Conservation (phyloP, 1,140 invertebrate species). For the Bombus consobrinus region DNA sequence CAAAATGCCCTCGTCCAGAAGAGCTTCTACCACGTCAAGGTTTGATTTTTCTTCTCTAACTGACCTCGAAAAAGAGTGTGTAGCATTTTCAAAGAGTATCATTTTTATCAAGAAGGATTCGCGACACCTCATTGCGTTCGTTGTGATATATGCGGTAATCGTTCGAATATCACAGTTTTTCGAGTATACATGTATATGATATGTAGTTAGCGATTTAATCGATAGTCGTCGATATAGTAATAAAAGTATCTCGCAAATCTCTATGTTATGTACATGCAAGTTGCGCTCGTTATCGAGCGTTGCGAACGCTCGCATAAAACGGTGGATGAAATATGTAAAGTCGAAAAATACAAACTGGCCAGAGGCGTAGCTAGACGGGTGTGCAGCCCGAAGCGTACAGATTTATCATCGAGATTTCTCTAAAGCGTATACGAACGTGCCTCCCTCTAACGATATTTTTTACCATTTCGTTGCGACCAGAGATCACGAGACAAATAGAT, state of each 20-base stretch:
- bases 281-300: not conserved
- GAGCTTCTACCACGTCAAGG: conserved; percentile 25
- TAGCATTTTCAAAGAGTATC: conserved; percentile 48
- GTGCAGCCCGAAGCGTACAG: conserved; percentile 53
- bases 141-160: conserved; percentile 65
- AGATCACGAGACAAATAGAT: not conserved
- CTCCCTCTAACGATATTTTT: not conserved
- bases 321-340: conserved; percentile 64
- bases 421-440: conserved; percentile 67
- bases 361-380: conserved; percentile 65
- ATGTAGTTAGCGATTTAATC: conserved; percentile 72
- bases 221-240: conserved; percentile 62
- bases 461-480: too few species aligned
- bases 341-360: conserved; percentile 69
- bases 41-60: conserved; percentile 39
- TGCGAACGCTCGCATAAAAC: conserved; percentile 36
- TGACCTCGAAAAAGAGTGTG: conserved; percentile 15
- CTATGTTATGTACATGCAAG: conserved; percentile 36
- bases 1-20: conserved; percentile 25
- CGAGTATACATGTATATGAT: conserved; percentile 71
- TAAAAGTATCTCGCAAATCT: conserved; percentile 59
- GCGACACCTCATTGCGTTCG: conserved; percentile 18
- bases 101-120: conserved; percentile 22
- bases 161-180: conserved; percentile 77
- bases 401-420: conserved; percentile 52